These are phyloP conservation scores for Aleiodes alternator DNA, from an alignment of 2,888 invertebrate genomes.

Conservation along the genomic window DNA sequence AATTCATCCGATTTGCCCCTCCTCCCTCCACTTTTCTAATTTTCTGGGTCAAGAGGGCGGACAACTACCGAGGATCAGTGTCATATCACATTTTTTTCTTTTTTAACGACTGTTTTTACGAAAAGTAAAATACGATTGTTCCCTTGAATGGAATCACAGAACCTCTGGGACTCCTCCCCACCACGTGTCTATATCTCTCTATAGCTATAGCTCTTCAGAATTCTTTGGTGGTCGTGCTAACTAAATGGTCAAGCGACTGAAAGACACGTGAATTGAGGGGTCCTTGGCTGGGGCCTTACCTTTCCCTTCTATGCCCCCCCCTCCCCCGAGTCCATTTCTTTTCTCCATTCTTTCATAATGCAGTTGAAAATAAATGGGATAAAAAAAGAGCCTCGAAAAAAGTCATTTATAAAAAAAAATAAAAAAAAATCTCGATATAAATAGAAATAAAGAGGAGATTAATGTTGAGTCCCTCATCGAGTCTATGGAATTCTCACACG, in stretches of 20 bases:
- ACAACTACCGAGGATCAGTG: constrained; percentile 67
- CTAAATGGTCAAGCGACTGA: constrained; percentile 53
- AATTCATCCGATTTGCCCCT: no score
- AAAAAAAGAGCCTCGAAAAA: constrained; percentile 20
- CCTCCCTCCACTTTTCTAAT: no score
- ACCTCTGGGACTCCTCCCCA: constrained; percentile 50
- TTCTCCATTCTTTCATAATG: constrained; percentile 25
- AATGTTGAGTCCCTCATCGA: constrained; percentile 22
- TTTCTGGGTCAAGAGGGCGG: constrained; percentile 50
- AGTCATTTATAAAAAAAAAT: constrained; percentile 9
- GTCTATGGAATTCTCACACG: constrained; percentile 21
- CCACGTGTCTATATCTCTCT: constrained; percentile 40
- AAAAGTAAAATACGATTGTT: constrained; percentile 16
- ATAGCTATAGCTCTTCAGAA: constrained; percentile 41
- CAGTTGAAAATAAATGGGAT: constrained; percentile 26
- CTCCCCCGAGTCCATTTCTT: background rate
- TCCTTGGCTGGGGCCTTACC: background rate
- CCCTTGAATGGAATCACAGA: constrained; percentile 11
- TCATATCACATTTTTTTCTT: constrained; percentile 61
- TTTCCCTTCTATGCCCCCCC: background rate
- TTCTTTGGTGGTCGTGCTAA: constrained; percentile 59
- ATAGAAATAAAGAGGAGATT: constrained; percentile 16
- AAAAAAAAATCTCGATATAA: background rate
- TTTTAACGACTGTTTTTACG: constrained; percentile 25
- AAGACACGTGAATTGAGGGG: background rate